These are phyloP conservation scores for Scomber japonicus DNA, from an alignment of 2,113 vertebrate species.

Conservation along the genomic window DNA sequence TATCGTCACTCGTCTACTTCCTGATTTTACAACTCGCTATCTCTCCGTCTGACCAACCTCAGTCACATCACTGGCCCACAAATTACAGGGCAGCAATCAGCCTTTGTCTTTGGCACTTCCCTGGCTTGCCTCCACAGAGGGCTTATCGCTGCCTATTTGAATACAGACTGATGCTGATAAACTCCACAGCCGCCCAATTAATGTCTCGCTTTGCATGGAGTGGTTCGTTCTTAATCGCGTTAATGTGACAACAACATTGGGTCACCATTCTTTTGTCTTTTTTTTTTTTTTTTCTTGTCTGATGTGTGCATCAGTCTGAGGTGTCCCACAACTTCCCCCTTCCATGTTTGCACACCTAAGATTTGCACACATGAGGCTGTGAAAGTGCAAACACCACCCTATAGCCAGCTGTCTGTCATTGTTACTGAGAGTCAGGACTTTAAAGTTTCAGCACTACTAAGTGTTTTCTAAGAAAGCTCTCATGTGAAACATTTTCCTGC, in stretches of 20 bases:
- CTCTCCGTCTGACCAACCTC: slow-evolving; percentile 50
- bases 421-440: slow-evolving; percentile 34
- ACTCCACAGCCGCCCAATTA: slow-evolving; percentile 60
- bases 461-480: slow-evolving; percentile 71
- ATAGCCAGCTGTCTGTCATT: slow-evolving; percentile 24
- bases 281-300: neutral
- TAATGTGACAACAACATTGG: slow-evolving; percentile 51
- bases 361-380: slow-evolving; percentile 2
- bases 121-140: slow-evolving; percentile 28
- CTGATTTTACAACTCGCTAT: slow-evolving; percentile 64
- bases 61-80: slow-evolving; percentile 42
- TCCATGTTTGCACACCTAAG: slow-evolving; percentile 41
- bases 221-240: slow-evolving; percentile 49
- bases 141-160: slow-evolving; percentile 74
- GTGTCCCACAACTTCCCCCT: slow-evolving; percentile 49
- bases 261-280: slow-evolving; percentile 20
- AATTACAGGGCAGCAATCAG: slow-evolving; percentile 53
- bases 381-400: slow-evolving; percentile 12
- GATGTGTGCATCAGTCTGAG: slow-evolving; percentile 44
- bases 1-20: slow-evolving; percentile 62
- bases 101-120: slow-evolving; percentile 68
- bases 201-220: slow-evolving; percentile 76
- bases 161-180: slow-evolving; percentile 70
- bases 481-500: slow-evolving; percentile 26
- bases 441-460: slow-evolving; percentile 46